Evolutionary conservation across 2,888 invertebrate genomes (phyloP).

Genomic region (Sicus ferrugineus): DNA sequence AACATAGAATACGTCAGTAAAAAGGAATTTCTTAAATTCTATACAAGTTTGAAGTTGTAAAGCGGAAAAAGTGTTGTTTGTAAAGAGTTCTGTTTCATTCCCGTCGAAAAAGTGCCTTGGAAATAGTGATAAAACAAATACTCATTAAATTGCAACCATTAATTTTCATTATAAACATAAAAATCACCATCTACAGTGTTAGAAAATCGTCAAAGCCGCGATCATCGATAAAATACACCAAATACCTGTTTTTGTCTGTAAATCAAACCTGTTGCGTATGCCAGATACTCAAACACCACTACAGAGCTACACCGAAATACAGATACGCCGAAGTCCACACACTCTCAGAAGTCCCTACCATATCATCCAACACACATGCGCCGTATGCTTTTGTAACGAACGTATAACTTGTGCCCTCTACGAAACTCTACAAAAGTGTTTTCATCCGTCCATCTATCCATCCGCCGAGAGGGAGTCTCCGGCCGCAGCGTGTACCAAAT

Average conservation of each 20-base stretch:
- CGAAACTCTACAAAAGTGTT: conserved; percentile 10
- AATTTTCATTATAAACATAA: neutral
- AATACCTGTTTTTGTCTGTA: conserved; percentile 37
- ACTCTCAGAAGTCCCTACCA: no score
- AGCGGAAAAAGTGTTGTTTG: conserved; percentile 20
- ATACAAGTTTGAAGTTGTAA: neutral
- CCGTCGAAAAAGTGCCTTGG: conserved; percentile 6
- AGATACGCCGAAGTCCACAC: conserved; percentile 17
- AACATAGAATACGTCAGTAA: conserved; percentile 25
- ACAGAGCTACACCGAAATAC: conserved; percentile 11
- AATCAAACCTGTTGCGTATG: conserved; percentile 39
- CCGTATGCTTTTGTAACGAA: neutral
- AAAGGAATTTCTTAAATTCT: conserved; percentile 21
- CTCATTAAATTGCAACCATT: neutral
- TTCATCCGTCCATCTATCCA: neutral
- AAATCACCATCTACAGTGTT: conserved; percentile 24
- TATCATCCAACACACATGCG: neutral
- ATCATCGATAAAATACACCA: no score
- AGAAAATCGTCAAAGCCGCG: no score
- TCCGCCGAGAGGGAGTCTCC: neutral
- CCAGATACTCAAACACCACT: conserved; percentile 4
- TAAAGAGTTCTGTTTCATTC: neutral
- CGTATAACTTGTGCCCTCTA: conserved; percentile 11
- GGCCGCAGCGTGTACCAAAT: neutral
- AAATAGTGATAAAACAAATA: neutral